phyloP scores from a whole-genome alignment of 2,113 vertebrate species.

The Himantopus leucocephalus region DNA sequence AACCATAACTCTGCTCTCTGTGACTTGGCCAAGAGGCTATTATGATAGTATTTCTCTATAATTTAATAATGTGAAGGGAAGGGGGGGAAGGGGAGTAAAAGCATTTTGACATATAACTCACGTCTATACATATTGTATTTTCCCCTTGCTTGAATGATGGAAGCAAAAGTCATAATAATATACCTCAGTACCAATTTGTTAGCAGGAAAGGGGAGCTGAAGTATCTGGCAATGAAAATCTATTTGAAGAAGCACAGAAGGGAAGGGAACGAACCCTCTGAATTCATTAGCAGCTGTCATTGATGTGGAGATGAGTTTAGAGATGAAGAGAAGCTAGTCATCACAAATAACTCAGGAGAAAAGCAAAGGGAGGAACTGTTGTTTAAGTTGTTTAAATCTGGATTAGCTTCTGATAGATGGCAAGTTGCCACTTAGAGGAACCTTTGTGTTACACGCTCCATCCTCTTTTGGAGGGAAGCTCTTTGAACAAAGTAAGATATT shows the following conservation, averaged over 20 bases:
- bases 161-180: constrained; percentile 34
- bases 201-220: constrained; percentile 24
- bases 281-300: constrained; percentile 64
- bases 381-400: not conserved
- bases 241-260: constrained; percentile 19
- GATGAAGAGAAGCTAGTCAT: constrained; percentile 19
- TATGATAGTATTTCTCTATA: constrained; percentile 60
- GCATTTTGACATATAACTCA: constrained; percentile 36
- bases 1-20: constrained; percentile 42
- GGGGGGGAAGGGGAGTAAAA: not conserved
- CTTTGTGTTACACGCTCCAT: not conserved
- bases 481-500: not conserved
- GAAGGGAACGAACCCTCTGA: constrained; percentile 49
- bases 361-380: constrained; percentile 11
- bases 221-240: constrained; percentile 21
- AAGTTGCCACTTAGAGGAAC: not conserved
- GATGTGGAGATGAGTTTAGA: constrained; percentile 57
- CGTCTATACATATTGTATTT: not conserved
- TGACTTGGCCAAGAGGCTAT: constrained; percentile 49
- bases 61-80: constrained; percentile 47
- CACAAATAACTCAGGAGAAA: constrained; percentile 24
- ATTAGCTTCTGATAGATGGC: not conserved
- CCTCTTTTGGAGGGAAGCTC: not conserved
- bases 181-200: constrained; percentile 19
- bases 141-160: constrained; percentile 11